Percentiles rank a stretch among this genome's conserved stretches.
These are phyloP conservation scores for Spongia lamella DNA, from an alignment of 37 sponge, comb jelly and placozoan genomes.

Conservation along the genomic window DNA sequence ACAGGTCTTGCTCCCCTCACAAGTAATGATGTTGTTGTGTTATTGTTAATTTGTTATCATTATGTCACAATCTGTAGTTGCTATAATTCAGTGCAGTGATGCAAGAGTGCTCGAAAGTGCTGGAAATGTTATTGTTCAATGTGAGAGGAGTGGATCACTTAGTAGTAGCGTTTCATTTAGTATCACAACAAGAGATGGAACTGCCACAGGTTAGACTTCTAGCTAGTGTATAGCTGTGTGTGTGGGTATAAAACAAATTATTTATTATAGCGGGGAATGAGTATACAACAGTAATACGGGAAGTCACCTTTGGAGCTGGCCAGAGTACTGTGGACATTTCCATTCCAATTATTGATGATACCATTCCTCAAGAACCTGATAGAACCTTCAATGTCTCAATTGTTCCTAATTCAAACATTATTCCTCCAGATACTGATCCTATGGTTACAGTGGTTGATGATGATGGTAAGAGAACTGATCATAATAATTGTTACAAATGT, in stretches of 20 bases:
- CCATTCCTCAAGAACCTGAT: neutral
- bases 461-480: slow-evolving; percentile 55
- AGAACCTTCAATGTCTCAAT: slow-evolving; percentile 17
- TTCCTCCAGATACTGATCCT: neutral
- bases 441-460: slow-evolving; percentile 21
- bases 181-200: slow-evolving; percentile 1
- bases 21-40: slow-evolving; percentile 14
- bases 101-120: too few relatives aligned
- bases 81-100: neutral
- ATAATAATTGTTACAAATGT: too few relatives aligned
- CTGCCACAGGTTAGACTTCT: slow-evolving; percentile 22
- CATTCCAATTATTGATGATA: slow-evolving; percentile 17
- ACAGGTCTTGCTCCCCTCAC: slow-evolving; percentile 35
- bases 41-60: neutral
- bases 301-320: slow-evolving; percentile 34
- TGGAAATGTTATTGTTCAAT: too few relatives aligned
- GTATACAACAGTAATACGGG: slow-evolving; percentile 4
- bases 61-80: neutral
- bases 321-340: neutral
- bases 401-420: slow-evolving; percentile 13
- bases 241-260: too few relatives aligned
- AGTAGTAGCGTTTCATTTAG: too few relatives aligned
- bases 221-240: neutral
- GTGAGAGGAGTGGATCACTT: too few relatives aligned
- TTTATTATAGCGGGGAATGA: slow-evolving; percentile 20